Evolutionary conservation across 2,113 vertebrate species (phyloP), one percentile per base, ranked within the genome.

Genomic region (Pollimyrus isidori): DNA sequence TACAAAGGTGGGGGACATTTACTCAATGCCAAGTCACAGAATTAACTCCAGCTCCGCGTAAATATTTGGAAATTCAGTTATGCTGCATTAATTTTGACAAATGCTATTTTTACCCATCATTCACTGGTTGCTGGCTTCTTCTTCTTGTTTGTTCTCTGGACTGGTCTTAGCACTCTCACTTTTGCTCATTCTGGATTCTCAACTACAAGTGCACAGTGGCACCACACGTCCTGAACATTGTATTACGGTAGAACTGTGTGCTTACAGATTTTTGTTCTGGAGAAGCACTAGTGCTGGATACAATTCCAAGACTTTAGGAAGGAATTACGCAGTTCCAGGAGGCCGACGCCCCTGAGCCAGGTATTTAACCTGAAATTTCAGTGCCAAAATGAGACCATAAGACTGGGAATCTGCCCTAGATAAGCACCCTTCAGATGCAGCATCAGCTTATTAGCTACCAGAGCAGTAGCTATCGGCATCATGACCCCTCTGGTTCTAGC

Each of bases 311-410:
- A 83, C 69, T 56, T 52, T 80, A 90, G 85, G 86, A 90, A 84
- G 48, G 76, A 91, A 83, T 56, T 86, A 56, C 84, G 80, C 87
- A 46, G 7, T 45, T 87, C 35, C 53, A 87, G 53, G 52, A 62
- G 30, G 52, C 58, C 30, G 89, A n/a, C 35, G 17, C 50, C 87
- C 87, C 87, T 83, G 86, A 82, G 88, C 48, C 53, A 86, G 86
- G 91, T 76, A 91, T 56, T 90, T 91, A 90, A 91, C 89, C 91
- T 89, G 52, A 65, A 48, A 86, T 88, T 52, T 19, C 84, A 85
- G n/a, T n/a, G 89, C 83, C 49, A 42, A 76, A 82, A 85, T 87
- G 89, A 84, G 88, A 86, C 39, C 65, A 48, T 56, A 46, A 19
- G 65, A 83, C 89, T 69, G 46, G 3, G 42, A 49, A 52, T 46